Evolutionary conservation across 2,888 invertebrate species (phyloP), one percentile per base, ranked within the genome.

Genomic region (Tortricodes alternella): DNA sequence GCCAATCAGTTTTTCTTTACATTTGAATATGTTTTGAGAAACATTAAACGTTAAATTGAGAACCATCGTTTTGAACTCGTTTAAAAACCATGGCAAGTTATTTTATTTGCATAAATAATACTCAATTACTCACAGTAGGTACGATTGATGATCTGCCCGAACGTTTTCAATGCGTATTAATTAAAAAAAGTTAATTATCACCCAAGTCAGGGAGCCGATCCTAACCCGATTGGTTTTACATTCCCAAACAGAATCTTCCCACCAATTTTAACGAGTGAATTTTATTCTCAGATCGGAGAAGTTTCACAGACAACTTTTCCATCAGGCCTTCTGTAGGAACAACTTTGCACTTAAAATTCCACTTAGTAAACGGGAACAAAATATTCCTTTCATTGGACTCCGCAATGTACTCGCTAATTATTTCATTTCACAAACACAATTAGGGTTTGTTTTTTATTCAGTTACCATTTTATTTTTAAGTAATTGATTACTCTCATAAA

Each of bases 291-390:
- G 67, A 70, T 68, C 66, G 68, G 66, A 59, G 60, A 58, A 71
- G 69, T 74, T 73, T 69, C 65, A 50, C 61, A 59, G 50, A 60
- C 58, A 81, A 83, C 83, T 84, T 84, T 81, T 75, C 82, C 82
- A 83, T 83, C 81, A 80, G 72, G 67, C 75, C 80, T 73, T 73
- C 66, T 49, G 44, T 37, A 44, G 68, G 63, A 63, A 83, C 82
- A 63, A 83, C 83, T 85, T 83, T 62, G 64, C 70, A 80, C 83
- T 82, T 81, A 78, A 80, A 76, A 76, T 77, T 80, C 69, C 67
- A 65, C 74, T 75, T 62, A 67, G 67, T 65, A 55, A 53, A 48
- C 53, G 53, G 48, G 48, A 49, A 55, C 55, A 55, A 55, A 55
- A 80, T 76, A 76, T 77, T 80, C 69, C 67, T 64, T 74, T 74